phyloP scores from a whole-genome alignment of 2,888 invertebrate species.

The Apodemia duryi region DNA sequence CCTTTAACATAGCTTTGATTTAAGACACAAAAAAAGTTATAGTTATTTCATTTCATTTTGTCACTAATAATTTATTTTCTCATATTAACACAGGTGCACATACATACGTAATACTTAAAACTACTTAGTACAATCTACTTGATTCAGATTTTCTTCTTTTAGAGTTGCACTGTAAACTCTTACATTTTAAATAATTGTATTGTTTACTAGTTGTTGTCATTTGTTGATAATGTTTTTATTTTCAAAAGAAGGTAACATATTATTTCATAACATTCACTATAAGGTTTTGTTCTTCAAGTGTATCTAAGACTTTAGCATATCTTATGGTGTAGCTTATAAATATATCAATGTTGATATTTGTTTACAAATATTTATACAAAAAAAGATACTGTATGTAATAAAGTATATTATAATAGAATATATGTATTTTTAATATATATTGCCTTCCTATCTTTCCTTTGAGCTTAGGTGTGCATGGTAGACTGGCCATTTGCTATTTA shows the following conservation, averaged over 20 bases:
- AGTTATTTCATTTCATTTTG: neutral
- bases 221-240: slow-evolving; percentile 3
- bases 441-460: slow-evolving; percentile 34
- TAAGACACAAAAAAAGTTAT: neutral
- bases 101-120: neutral
- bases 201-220: neutral
- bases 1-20: neutral
- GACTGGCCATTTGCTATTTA: slow-evolving; percentile 15
- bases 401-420: slow-evolving; percentile 52
- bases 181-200: neutral
- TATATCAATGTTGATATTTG: slow-evolving; percentile 23
- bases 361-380: slow-evolving; percentile 56
- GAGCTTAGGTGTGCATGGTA: slow-evolving; percentile 34
- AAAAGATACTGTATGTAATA: slow-evolving; percentile 54
- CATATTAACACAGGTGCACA: neutral
- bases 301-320: neutral
- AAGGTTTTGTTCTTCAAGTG: neutral
- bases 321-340: slow-evolving; percentile 7
- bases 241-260: neutral
- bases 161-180: slow-evolving; percentile 2
- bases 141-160: neutral
- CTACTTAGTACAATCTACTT: neutral
- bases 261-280: neutral
- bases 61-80: neutral
- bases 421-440: slow-evolving; percentile 65